phyloP scores from a whole-genome alignment of 2,888 invertebrate species.

The Eudemis profundana region DNA sequence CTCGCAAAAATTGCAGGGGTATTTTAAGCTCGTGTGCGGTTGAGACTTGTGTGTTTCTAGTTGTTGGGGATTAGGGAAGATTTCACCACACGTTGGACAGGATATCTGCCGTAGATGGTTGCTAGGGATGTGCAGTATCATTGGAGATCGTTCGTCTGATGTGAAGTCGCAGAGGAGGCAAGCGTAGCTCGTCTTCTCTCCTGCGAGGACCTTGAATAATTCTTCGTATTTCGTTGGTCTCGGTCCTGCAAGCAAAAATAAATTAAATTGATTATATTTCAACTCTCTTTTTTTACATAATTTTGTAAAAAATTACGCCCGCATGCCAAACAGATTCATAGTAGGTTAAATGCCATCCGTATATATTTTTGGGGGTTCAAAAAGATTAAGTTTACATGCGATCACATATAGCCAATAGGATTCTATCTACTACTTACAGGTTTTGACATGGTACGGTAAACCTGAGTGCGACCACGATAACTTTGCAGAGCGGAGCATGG shows the following conservation, averaged over 20 bases:
- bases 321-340: too few species aligned
- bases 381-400: too few species aligned
- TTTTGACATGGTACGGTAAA: too few species aligned
- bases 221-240: neutral
- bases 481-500: too few species aligned
- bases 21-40: neutral
- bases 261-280: too few species aligned
- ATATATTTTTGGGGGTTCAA: too few species aligned
- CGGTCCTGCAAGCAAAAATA: neutral
- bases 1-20: constrained; percentile 6
- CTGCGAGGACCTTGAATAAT: neutral
- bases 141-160: neutral
- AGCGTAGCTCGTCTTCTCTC: neutral
- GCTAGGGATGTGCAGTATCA: neutral
- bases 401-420: too few species aligned
- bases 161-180: neutral
- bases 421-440: too few species aligned
- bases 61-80: neutral
- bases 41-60: constrained; percentile 3
- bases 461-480: too few species aligned
- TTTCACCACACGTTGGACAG: constrained; percentile 8
- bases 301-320: too few species aligned
- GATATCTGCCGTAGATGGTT: neutral
- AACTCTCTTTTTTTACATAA: too few species aligned
- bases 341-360: too few species aligned